These are phyloP conservation scores for Epizoanthus ramosus DNA, from an alignment of 92 coral and sea anemone genomes.

Conservation along the genomic window DNA sequence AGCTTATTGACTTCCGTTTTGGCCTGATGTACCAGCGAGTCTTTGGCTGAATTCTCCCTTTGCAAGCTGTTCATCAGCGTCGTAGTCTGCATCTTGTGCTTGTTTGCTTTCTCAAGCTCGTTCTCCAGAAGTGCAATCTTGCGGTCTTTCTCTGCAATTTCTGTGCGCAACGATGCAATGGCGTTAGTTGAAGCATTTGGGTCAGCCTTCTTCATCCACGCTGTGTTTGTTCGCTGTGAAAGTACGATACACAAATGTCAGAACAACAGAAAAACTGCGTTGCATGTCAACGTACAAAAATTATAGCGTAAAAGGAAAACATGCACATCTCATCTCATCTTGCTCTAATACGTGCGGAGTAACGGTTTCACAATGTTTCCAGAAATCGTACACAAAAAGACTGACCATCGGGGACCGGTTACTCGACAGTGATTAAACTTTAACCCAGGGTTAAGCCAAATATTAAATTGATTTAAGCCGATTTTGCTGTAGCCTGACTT, in stretches of 20 bases:
- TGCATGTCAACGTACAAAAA: no score
- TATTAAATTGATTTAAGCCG: no score
- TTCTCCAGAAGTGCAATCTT: constrained; percentile 76
- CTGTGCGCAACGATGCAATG: constrained; percentile 81
- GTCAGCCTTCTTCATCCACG: constrained; percentile 65
- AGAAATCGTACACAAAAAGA: no score
- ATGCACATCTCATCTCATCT: no score
- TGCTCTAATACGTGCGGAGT: no score
- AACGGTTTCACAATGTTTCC: no score
- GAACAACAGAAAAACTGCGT: not conserved
- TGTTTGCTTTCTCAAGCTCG: constrained; percentile 78
- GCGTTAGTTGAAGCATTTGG: constrained; percentile 75
- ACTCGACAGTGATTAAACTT: no score
- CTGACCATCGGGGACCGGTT: no score
- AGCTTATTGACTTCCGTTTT: constrained; percentile 77
- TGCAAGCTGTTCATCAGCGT: constrained; percentile 83
- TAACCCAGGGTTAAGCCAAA: no score
- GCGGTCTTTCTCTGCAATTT: constrained; percentile 82
- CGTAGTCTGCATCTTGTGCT: constrained; percentile 82
- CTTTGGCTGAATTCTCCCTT: constrained; percentile 91
- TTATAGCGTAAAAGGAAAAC: no score
- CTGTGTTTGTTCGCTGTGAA: constrained; percentile 47
- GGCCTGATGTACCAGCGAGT: constrained; percentile 81
- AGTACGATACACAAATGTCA: not conserved
- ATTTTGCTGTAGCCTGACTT: no score